A percentile compares a stretch with the other conserved stretches of the same genome.
These are phyloP conservation scores for Blastomussa wellsi DNA, from an alignment of 92 coral and sea anemone species.

Conservation along the genomic window DNA sequence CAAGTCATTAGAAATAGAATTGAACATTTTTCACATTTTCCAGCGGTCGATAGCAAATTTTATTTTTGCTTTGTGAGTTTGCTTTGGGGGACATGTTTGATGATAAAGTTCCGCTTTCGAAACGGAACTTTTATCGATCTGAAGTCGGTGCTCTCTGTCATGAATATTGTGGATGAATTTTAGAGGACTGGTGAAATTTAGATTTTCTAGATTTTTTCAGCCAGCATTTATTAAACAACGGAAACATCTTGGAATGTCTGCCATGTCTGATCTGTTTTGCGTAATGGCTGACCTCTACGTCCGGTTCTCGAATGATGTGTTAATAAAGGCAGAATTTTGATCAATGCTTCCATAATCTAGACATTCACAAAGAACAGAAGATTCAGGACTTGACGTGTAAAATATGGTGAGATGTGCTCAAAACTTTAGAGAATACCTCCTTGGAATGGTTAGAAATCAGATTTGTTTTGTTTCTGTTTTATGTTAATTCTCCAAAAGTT, in stretches of 20 bases:
- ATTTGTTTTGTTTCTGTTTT: not conserved
- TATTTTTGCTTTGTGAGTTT: not conserved
- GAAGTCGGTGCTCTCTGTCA: not conserved
- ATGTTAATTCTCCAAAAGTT: not conserved
- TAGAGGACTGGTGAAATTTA: not conserved
- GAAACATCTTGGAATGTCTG: conserved; percentile 30
- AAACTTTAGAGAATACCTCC: not conserved
- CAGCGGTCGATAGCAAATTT: not conserved
- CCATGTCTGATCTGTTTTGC: conserved; percentile 22
- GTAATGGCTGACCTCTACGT: conserved; percentile 6
- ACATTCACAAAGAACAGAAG: not conserved
- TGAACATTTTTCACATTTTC: too few species aligned
- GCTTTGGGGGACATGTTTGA: not conserved
- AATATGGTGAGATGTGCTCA: not conserved
- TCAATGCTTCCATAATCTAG: not conserved
- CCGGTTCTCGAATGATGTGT: conserved; percentile 45
- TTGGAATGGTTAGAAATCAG: conserved; percentile 11
- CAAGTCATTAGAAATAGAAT: not conserved
- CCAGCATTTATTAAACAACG: not conserved
- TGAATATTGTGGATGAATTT: not conserved
- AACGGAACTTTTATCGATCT: not conserved
- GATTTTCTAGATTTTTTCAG: not conserved
- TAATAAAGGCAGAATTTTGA: conserved; percentile 3
- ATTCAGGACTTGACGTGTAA: not conserved
- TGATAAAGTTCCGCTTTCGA: conserved; percentile 1